These are phyloP conservation scores for Cavia porcellus DNA, from an alignment of 2,113 vertebrate genomes.

Conservation along the genomic window DNA sequence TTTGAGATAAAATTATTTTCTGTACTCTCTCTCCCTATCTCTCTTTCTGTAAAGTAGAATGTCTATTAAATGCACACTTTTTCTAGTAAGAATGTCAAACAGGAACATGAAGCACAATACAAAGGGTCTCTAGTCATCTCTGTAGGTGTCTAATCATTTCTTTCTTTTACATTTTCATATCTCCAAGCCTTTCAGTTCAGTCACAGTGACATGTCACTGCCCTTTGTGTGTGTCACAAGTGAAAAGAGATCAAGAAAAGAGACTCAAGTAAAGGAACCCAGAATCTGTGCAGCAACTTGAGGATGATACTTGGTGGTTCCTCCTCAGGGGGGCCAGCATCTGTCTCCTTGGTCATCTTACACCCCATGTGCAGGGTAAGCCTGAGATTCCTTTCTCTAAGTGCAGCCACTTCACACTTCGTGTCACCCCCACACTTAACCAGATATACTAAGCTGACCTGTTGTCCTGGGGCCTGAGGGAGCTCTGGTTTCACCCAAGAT, in stretches of 20 bases:
- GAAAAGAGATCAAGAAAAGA: conserved; percentile 64
- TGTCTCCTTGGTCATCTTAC: neutral
- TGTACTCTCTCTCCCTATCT: neutral
- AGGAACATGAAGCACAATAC: neutral
- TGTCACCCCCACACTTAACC: neutral
- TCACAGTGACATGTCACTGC: conserved; percentile 70
- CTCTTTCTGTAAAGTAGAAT: neutral
- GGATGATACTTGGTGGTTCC: neutral
- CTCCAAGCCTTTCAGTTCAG: conserved; percentile 26
- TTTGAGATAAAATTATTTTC: neutral
- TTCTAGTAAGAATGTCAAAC: conserved; percentile 51
- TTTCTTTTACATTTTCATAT: conserved; percentile 58
- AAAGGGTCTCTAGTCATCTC: neutral
- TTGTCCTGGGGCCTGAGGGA: neutral
- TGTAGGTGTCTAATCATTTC: conserved; percentile 4
- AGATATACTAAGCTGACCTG: neutral
- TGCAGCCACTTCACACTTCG: neutral
- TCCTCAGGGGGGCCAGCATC: too few relatives aligned
- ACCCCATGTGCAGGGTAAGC: neutral
- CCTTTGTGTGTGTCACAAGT: conserved; percentile 70
- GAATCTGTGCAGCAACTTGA: neutral
- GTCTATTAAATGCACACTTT: neutral
- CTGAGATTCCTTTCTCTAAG: neutral
- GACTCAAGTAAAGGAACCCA: neutral
- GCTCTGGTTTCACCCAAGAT: neutral